Evolutionary conservation across 2,888 invertebrate genomes (phyloP).

Genomic region (Luperina nickerlii): DNA sequence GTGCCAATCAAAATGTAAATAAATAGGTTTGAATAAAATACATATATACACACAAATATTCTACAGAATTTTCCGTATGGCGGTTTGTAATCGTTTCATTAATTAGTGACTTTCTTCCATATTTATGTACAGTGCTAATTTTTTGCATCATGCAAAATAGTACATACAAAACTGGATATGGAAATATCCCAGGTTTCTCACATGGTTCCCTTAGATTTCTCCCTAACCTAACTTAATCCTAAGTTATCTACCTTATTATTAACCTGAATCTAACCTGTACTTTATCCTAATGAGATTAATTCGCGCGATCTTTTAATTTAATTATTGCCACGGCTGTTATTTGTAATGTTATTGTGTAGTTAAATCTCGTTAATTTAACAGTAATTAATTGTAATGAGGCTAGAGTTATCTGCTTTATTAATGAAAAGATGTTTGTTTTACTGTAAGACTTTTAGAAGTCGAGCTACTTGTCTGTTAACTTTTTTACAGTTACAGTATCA

Average conservation of each 20-base stretch:
- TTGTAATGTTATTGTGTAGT: conserved; percentile 63
- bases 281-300: conserved; percentile 45
- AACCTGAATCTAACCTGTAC: conserved; percentile 41
- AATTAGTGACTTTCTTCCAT: conserved; percentile 44
- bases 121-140: conserved; percentile 72
- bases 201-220: conserved; percentile 92
- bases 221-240: conserved; percentile 57
- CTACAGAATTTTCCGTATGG: conserved; percentile 78
- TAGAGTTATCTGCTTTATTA: conserved; percentile 44
- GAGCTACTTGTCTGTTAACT: neutral
- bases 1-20: conserved; percentile 35
- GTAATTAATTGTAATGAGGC: conserved; percentile 56
- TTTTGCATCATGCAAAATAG: conserved; percentile 95
- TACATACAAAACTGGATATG: conserved; percentile 91
- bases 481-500: conserved; percentile 28
- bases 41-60: conserved; percentile 46
- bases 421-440: conserved; percentile 40
- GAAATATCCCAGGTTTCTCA: conserved; percentile 91
- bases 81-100: conserved; percentile 63
- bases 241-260: conserved; percentile 33
- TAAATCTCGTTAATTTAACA: conserved; percentile 52
- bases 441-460: conserved; percentile 8
- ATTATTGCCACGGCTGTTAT: conserved; percentile 63
- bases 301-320: conserved; percentile 50
- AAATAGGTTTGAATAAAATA: conserved; percentile 44